Evolutionary conservation across 1,140 invertebrate species (phyloP).

Genomic region (Mylabris phalerata): DNA sequence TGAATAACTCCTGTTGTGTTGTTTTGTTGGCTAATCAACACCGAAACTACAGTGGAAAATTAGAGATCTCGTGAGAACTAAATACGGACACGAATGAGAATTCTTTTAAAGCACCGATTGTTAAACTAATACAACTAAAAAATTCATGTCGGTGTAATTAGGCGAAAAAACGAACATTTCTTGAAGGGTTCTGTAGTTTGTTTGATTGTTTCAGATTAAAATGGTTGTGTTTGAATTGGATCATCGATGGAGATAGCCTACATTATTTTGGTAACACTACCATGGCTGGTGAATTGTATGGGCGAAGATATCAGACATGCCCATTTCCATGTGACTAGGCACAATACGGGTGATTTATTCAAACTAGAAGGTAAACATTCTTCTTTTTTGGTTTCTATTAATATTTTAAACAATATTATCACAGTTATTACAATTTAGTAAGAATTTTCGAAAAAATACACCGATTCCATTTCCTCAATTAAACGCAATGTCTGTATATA

Average conservation of each 20-base stretch:
- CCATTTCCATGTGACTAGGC: slow-evolving; percentile 42
- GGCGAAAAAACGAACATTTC: too few relatives aligned
- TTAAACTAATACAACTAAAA: neutral
- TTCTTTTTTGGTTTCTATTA: neutral
- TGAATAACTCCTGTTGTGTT: too few relatives aligned
- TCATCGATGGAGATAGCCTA: slow-evolving; percentile 9
- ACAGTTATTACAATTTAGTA: neutral
- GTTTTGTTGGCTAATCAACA: too few relatives aligned
- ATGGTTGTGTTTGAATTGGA: slow-evolving; percentile 5
- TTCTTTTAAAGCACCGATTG: neutral
- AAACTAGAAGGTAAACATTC: slow-evolving; percentile 45
- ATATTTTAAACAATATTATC: neutral
- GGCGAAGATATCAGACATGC: neutral
- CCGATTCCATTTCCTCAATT: too few relatives aligned
- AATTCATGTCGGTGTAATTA: neutral
- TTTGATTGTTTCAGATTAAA: slow-evolving; percentile 2
- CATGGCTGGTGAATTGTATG: slow-evolving; percentile 5
- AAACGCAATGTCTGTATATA: too few relatives aligned
- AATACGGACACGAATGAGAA: neutral
- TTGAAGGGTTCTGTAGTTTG: too few relatives aligned
- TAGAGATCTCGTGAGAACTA: neutral
- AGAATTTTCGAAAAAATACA: too few relatives aligned
- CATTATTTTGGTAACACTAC: slow-evolving; percentile 3
- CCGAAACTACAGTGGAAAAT: neutral
- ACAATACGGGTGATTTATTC: slow-evolving; percentile 53